Base-by-base conservation (phyloP, 2,888 invertebrate genomes). In the Drosophila picticornis region DNA sequence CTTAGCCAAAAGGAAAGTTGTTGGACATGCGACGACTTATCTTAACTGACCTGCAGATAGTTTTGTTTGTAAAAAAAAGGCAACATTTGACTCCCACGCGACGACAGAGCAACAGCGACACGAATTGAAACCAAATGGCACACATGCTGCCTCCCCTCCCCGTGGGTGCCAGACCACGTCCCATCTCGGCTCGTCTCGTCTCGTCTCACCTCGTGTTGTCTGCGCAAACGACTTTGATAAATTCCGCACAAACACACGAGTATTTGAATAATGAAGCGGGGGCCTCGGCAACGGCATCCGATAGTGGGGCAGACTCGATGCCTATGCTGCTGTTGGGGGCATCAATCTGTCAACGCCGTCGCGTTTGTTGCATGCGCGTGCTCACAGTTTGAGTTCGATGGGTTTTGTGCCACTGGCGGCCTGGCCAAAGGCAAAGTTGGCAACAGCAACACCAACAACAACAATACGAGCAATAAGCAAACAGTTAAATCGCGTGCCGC, bases 301-400 rank as follows among this genome's bases (percentile, higher is more conserved):
- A 59, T 66, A 63, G 58, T 57, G 60, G 43, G 51, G 43, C 57
- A 43, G 52, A 38, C 64, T 46, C 60, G 63, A 65, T 51, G 75
- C 63, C 61, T 58, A 59, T 75, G 75, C 76, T 64, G 63, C 72
- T 70, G 80, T 83, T 85, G 85, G 85, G 85, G 88, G 85, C 85
- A 86, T 86, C 85, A 86, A 86, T 86, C 85, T 86, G 85, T 86
- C 85, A 86, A 88, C 88, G 88, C 86, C 84, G 83, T 84, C 88
- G 87, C 87, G 80, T 78, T 81, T 82, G 76, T 88, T 85, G 88
- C 89, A 89, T 90, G 91, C 90, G 83, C 84, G 84, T 88, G 89
- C 90, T 85, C 91, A 90, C 91, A 84, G 90, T 91, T 91, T 90
- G 91, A 90, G 91, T 85, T 91, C 91, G 90, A 91, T 91, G 90